phyloP scores from a whole-genome alignment of 2,797 vertebrate genomes.

The Parambassis ranga region DNA sequence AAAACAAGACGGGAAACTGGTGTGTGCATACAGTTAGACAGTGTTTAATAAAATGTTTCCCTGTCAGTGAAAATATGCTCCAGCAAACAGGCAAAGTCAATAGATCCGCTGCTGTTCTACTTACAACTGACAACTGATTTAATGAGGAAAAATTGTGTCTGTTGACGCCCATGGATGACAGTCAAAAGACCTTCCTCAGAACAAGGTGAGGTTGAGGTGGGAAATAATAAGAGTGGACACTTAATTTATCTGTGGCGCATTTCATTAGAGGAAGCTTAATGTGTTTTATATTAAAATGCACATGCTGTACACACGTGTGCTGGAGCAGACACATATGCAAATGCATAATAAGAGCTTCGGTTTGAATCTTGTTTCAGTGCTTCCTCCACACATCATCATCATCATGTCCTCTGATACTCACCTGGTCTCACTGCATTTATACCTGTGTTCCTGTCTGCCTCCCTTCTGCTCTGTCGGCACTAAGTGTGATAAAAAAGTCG shows the following conservation, averaged over 20 bases:
- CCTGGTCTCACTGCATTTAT: no score
- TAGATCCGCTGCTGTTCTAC: not conserved
- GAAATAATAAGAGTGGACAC: not conserved
- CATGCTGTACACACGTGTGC: not conserved
- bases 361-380: no score
- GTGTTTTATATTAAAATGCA: not conserved
- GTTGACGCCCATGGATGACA: not conserved
- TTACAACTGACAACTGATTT: not conserved
- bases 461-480: not conserved
- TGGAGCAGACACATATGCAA: no score
- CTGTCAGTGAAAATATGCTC: not conserved
- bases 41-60: not conserved
- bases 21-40: not conserved
- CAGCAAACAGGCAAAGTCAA: not conserved
- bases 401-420: no score
- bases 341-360: no score
- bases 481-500: not conserved
- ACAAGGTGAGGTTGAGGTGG: conserved; percentile 32
- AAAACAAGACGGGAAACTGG: not conserved
- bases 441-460: not conserved
- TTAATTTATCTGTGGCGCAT: conserved; percentile 7
- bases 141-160: conserved; percentile 25
- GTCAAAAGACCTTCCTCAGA: conserved; percentile 11
- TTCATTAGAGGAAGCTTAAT: not conserved
- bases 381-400: no score